phyloP scores from a whole-genome alignment of 1,140 invertebrate species.

The Trachymyrmex septentrionalis region DNA sequence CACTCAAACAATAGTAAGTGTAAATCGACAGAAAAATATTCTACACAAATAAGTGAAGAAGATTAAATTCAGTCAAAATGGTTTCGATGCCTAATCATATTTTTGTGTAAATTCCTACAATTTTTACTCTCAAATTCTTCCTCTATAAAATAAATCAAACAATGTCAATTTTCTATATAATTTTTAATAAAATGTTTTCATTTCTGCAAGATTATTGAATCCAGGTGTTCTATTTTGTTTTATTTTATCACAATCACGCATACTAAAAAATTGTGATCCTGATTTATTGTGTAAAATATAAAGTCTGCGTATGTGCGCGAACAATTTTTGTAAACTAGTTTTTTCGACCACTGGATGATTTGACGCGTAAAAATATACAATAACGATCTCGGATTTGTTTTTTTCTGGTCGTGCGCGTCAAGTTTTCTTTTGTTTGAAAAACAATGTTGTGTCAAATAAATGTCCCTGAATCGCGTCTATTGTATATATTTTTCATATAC shows the following conservation, averaged over 20 bases:
- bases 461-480: conserved; percentile 14
- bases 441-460: conserved; percentile 47
- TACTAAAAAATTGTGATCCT: conserved; percentile 19
- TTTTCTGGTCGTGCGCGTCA: conserved; percentile 20
- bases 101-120: background rate
- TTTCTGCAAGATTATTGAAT: conserved; percentile 15
- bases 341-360: conserved; percentile 50
- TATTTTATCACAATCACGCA: conserved; percentile 32
- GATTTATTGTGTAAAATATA: conserved; percentile 35
- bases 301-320: conserved; percentile 7
- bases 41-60: too few species aligned
- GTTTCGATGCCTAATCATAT: too few species aligned
- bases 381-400: conserved; percentile 59
- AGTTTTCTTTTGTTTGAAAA: conserved; percentile 50
- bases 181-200: conserved; percentile 8
- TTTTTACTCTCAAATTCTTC: background rate
- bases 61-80: too few species aligned
- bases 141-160: background rate
- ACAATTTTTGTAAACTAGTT: conserved; percentile 62
- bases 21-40: too few species aligned
- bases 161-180: background rate
- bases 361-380: conserved; percentile 60
- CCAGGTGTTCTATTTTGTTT: conserved; percentile 29
- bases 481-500: background rate
- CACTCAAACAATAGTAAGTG: too few species aligned